phyloP scores from a whole-genome alignment of 1,140 invertebrate genomes.

The Drosophila littoralis region DNA sequence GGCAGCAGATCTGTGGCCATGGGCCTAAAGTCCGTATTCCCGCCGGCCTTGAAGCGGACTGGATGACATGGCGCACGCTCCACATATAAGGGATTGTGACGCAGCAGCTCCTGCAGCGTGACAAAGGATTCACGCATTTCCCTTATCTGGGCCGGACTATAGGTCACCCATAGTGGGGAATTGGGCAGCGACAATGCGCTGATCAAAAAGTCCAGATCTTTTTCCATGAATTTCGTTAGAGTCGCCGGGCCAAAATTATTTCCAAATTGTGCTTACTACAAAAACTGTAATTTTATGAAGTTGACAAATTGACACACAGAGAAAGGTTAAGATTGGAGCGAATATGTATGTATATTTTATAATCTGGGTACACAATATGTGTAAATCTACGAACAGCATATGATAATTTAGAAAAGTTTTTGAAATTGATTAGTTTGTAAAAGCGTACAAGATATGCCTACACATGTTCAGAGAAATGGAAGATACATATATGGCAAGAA shows the following conservation, averaged over 20 bases:
- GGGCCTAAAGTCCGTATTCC: slow-evolving; percentile 4
- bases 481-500: too few relatives aligned
- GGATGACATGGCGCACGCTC: neutral
- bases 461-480: too few relatives aligned
- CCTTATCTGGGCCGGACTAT: slow-evolving; percentile 27
- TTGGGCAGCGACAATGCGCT: slow-evolving; percentile 48
- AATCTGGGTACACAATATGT: too few relatives aligned
- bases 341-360: too few relatives aligned
- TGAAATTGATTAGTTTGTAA: too few relatives aligned
- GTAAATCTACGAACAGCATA: too few relatives aligned
- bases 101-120: slow-evolving; percentile 42
- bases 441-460: too few relatives aligned
- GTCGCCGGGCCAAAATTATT: neutral
- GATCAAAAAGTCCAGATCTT: slow-evolving; percentile 64
- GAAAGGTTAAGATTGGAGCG: neutral
- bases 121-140: slow-evolving; percentile 63
- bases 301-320: neutral
- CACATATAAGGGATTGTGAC: neutral
- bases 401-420: too few relatives aligned
- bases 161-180: slow-evolving; percentile 40
- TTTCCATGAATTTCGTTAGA: slow-evolving; percentile 46
- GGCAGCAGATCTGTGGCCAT: neutral
- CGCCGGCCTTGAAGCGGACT: slow-evolving; percentile 54
- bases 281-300: neutral
- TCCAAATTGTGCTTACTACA: neutral